Conservation (phyloP, 1,140 invertebrate genomes). For the Danaus melanippus region DNA sequence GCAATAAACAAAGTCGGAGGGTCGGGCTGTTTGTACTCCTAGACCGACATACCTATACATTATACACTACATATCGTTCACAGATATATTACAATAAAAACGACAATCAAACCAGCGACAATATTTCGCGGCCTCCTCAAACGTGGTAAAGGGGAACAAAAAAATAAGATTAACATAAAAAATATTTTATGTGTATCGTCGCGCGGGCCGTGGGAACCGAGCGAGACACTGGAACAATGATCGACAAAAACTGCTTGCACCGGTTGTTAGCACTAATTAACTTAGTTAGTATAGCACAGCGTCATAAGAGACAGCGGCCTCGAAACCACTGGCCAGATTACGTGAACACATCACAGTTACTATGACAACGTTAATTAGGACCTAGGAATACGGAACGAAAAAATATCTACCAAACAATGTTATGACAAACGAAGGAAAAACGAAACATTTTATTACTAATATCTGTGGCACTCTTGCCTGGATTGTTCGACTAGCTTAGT, state of each 20-base stretch:
- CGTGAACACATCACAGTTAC: too few species aligned
- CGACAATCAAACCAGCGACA: background rate
- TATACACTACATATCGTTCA: too few species aligned
- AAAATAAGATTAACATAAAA: constrained; percentile 33
- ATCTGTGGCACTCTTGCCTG: too few species aligned
- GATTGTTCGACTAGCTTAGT: too few species aligned
- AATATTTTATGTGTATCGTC: constrained; percentile 28
- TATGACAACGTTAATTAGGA: too few species aligned
- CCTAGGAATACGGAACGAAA: too few species aligned
- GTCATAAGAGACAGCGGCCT: constrained; percentile 1
- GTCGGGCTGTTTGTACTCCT: too few species aligned
- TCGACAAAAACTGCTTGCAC: constrained; percentile 32
- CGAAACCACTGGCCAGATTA: background rate
- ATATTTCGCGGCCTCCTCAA: constrained; percentile 16
- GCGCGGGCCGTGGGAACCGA: constrained; percentile 29
- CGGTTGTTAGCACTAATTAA: constrained; percentile 38
- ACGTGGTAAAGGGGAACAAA: constrained; percentile 11
- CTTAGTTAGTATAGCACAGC: constrained; percentile 21
- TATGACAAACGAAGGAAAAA: too few species aligned
- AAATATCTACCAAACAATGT: too few species aligned
- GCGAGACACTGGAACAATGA: constrained; percentile 26
- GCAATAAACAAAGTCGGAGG: too few species aligned
- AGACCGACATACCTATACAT: too few species aligned
- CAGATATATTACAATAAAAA: constrained; percentile 5
- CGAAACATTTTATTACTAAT: too few species aligned